Base-by-base conservation (phyloP, 2,113 vertebrate genomes). In the Azemiops feae region DNA sequence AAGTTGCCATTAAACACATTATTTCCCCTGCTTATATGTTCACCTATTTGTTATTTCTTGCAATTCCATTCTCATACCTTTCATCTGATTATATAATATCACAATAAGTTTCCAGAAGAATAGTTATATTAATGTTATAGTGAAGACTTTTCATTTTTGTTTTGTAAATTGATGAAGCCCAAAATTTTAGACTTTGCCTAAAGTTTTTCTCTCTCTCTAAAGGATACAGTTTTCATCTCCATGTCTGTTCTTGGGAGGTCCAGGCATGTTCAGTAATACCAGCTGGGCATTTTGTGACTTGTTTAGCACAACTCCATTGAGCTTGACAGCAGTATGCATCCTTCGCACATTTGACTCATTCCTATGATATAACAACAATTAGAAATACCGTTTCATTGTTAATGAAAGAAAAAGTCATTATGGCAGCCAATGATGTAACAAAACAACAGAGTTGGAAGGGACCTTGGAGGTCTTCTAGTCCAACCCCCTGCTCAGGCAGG, bases 171-270 rank as follows among this genome's bases (percentile, higher is more conserved):
- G 69, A 81, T 18, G 34, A 74, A 5, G 5, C 69, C 6, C 18
- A 81, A 43, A 55, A 18, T 81, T 81, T 81, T 81, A 39, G 16
- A 39, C n/a, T 81, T 39, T 81, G 34, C 2, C 69, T 81, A 20
- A 20, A n/a, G 30, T 23, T 4, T 0, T 25, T 89, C 45, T 16
- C 12, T 10, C 16, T 87, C 30, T 27, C 1, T 0, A 60, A 96
- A 99, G 98, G 99, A 99, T 99, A 99, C 99, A 99, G 97, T 99
- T 99, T 97, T 99, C 99, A 1, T 99, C 99, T 0, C 99, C 99
- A 91, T 98, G 98, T 89, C 97, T 97, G 98, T 98, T 99, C 94
- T 88, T 98, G 0, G 99, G 99, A 0, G 99, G 99, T 57, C 99
- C 99, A 0, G 99, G 99, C 99, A 99, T 99, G 96, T 99, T 99